Evolutionary conservation across 1,140 invertebrate species (phyloP), one percentile per base, ranked within the genome.

Genomic region (Halesus radiatus): DNA sequence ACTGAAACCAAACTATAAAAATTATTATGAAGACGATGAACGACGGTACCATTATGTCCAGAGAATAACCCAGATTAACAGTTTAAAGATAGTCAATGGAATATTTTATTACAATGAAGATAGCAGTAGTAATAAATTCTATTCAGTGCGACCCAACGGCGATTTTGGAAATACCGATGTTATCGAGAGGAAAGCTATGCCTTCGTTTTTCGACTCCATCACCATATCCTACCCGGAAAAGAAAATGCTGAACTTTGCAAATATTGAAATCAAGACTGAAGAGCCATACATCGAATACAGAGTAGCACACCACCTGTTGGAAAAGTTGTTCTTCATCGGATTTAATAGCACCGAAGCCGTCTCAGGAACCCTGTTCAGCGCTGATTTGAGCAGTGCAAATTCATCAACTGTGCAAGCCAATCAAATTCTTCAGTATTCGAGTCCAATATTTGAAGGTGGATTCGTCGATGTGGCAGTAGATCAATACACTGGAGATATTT

Each of bases 401-500:
- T 22, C 20, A 6, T 60, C 56, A 22, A 7, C 54, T 6, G 54
- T 56, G 0, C n/a, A 56, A 56, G 54, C 56, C 7, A 23, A 60
- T 13, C 2, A 60, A 60, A 60, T 18, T 60, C 18, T 60, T 20
- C 5, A 7, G 23, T 5, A 3, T 7, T 1, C 10, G 1, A 56
- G 7, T n/a, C n/a, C n/a, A n/a, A n/a, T n/a, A n/a, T n/a, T n/a
- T 2, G 54, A 18, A 5, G 54, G 18, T 18, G 4, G 1, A 22
- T 56, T 56, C 54, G n/a, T 60, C 23, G 56, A 60, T 18, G 18
- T 60, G 18, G 20, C 56, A 13, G 20, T 60, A 0, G 56, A 60
- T 6, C 56, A 60, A 60, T 60, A 60, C n/a, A 60, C 56, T 20
- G 56, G 56, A 60, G 23, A 60, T 60, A 13, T 60, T 10, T 60